These are phyloP conservation scores for Urocolius indicus DNA, from an alignment of 2,113 vertebrate species.

Conservation along the genomic window DNA sequence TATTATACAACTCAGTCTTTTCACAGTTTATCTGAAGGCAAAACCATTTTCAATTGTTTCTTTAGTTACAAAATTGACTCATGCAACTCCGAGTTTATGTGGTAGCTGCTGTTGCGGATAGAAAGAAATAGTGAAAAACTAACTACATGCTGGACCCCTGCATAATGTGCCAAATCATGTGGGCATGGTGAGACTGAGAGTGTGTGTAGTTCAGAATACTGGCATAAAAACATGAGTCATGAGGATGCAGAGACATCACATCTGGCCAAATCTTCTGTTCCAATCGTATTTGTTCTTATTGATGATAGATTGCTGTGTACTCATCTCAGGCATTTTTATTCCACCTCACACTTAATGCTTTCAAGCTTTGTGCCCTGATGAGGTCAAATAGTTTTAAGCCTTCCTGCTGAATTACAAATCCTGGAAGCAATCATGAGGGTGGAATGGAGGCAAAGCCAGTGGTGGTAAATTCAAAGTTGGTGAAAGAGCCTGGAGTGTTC, in stretches of 20 bases:
- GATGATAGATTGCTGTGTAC: background rate
- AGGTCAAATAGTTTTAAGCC: background rate
- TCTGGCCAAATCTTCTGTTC: background rate
- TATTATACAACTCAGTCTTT: background rate
- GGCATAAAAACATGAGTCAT: background rate
- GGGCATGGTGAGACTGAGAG: background rate
- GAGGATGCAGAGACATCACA: background rate
- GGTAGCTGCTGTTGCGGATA: background rate
- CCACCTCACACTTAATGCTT: background rate
- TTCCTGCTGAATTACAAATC: background rate
- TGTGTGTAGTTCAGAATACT: fast-evolving
- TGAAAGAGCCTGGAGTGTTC: background rate
- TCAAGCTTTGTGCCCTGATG: background rate
- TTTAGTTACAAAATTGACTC: background rate
- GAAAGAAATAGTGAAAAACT: background rate
- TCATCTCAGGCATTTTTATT: background rate
- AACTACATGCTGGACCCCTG: background rate
- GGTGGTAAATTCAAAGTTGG: background rate
- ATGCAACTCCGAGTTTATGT: background rate
- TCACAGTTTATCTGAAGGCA: background rate
- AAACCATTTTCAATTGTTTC: background rate
- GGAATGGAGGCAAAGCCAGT: background rate
- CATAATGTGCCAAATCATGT: background rate
- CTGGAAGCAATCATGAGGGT: background rate
- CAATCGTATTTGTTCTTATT: background rate